phyloP scores from a whole-genome alignment of 2,888 invertebrate species.

The Crematogaster levior region DNA sequence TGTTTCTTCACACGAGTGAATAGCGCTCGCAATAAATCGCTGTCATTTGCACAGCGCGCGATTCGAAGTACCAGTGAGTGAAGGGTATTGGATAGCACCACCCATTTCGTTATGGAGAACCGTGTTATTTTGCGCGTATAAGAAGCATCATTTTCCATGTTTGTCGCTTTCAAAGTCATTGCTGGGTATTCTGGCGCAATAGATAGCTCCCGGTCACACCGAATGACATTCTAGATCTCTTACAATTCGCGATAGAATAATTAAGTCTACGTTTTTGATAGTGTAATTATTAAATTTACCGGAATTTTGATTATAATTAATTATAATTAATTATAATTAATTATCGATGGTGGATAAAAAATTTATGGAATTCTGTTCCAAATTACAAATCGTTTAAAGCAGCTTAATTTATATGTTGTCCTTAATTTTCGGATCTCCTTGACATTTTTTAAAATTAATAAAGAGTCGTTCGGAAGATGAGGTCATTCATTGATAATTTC shows the following conservation, averaged over 20 bases:
- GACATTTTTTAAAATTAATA: constrained; percentile 24
- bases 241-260: not conserved
- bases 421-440: not conserved
- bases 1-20: constrained; percentile 27
- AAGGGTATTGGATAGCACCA: constrained; percentile 51
- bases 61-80: constrained; percentile 32
- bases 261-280: not conserved
- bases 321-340: too few relatives aligned
- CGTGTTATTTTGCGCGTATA: constrained; percentile 31
- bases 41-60: constrained; percentile 26
- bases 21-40: constrained; percentile 44
- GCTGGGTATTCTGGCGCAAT: constrained; percentile 79
- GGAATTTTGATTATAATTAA: not conserved
- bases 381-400: not conserved
- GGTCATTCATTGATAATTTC: constrained; percentile 12
- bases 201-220: constrained; percentile 52
- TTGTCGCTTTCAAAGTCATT: constrained; percentile 80
- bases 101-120: constrained; percentile 41
- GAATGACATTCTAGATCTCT: not conserved
- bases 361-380: not conserved
- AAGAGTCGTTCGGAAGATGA: constrained; percentile 26
- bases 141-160: constrained; percentile 68
- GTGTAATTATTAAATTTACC: not conserved
- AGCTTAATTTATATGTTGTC: not conserved
- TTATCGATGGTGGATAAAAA: too few relatives aligned